Conservation (phyloP, 1,140 invertebrate species). For the Ceratosolen solmsi region DNA sequence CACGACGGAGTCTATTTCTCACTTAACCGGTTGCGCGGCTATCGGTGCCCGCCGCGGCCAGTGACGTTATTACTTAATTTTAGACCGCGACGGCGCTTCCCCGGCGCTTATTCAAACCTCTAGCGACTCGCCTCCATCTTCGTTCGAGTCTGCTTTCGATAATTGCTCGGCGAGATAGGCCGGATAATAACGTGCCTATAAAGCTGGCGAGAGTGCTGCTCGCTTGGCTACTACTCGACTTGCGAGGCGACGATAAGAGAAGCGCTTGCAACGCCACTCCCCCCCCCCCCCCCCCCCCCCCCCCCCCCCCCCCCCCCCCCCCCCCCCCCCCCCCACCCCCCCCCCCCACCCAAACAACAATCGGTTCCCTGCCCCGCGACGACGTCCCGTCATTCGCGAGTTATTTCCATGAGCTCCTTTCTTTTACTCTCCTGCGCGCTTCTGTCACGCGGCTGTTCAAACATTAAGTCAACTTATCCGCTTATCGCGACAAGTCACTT, state of each 20-base stretch:
- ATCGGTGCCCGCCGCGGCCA: slow-evolving; percentile 10
- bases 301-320: too few species aligned
- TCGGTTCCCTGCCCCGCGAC: too few species aligned
- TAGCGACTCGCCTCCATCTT: neutral
- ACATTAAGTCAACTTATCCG: neutral
- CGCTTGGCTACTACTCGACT: too few species aligned
- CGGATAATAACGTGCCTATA: too few species aligned
- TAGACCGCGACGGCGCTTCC: slow-evolving; percentile 53
- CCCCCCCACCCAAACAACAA: too few species aligned
- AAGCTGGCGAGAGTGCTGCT: too few species aligned
- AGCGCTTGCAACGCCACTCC: neutral
- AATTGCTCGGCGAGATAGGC: neutral
- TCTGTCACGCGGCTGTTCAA: neutral
- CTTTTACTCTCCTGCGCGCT: neutral
- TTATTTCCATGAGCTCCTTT: too few species aligned
- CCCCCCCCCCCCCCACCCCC: too few species aligned
- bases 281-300: too few species aligned
- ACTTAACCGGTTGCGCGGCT: slow-evolving; percentile 33
- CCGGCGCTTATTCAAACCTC: slow-evolving; percentile 52
- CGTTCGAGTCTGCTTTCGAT: neutral
- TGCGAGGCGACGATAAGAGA: too few species aligned
- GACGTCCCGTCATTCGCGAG: too few species aligned
- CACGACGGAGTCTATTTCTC: slow-evolving; percentile 19
- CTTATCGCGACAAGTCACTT: neutral
- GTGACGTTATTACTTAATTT: slow-evolving; percentile 60